phyloP scores from a whole-genome alignment of 2,113 vertebrate genomes.

The Nothoprocta pentlandii region DNA sequence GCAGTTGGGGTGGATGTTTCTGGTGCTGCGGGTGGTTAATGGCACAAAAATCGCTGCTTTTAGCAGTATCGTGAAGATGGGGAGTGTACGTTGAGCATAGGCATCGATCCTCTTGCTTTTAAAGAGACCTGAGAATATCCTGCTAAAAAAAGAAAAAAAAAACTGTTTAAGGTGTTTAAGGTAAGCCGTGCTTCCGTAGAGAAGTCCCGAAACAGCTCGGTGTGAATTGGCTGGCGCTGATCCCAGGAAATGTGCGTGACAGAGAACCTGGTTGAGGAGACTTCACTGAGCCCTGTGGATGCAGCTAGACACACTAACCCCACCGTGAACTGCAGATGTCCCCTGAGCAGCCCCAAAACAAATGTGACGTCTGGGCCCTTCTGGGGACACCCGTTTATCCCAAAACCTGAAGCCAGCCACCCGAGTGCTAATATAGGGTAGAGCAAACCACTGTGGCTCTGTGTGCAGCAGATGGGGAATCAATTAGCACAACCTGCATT shows the following conservation, averaged over 20 bases:
- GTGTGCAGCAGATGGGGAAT: neutral
- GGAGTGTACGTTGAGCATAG: neutral
- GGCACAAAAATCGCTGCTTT: neutral
- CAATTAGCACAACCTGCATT: neutral
- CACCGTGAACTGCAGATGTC: neutral
- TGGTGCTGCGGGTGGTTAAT: neutral
- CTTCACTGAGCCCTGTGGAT: neutral
- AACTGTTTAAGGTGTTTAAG: neutral
- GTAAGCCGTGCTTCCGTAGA: neutral
- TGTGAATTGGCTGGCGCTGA: neutral
- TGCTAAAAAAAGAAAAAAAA: neutral
- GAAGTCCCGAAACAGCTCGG: neutral
- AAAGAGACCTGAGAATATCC: neutral
- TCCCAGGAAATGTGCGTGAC: neutral
- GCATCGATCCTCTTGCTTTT: neutral
- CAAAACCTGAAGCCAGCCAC: neutral
- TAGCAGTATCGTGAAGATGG: neutral
- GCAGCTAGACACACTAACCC: neutral
- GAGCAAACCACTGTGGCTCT: neutral
- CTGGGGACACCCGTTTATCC: neutral
- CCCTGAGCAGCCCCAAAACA: neutral
- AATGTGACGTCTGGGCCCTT: neutral
- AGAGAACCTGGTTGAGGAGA: neutral
- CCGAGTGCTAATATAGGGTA: neutral
- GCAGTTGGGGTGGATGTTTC: neutral